Evolutionary conservation across 2,797 vertebrate species (phyloP).

Genomic region (Dryobates pubescens): DNA sequence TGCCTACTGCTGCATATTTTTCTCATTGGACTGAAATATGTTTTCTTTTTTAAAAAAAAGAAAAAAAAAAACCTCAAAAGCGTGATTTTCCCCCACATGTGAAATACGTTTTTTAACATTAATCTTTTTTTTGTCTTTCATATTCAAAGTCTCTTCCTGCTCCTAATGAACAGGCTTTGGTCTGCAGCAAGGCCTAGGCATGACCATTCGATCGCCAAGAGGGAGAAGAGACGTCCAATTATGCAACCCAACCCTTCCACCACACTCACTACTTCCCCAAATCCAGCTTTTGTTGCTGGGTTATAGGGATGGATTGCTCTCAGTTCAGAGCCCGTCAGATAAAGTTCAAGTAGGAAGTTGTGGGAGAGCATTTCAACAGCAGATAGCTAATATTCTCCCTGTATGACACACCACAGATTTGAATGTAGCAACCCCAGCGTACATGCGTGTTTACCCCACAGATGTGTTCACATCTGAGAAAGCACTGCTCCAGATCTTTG

Average conservation of each 20-base stretch:
- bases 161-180: slow-evolving; percentile 83
- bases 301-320: slow-evolving; percentile 65
- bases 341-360: slow-evolving; percentile 53
- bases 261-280: slow-evolving; percentile 68
- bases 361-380: slow-evolving; percentile 58
- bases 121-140: slow-evolving; percentile 79
- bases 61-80: slow-evolving; percentile 57
- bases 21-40: slow-evolving; percentile 69
- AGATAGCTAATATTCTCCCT: slow-evolving; percentile 53
- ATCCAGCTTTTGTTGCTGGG: slow-evolving; percentile 69
- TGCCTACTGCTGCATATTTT: slow-evolving; percentile 71
- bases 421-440: slow-evolving; percentile 18
- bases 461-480: slow-evolving; percentile 61
- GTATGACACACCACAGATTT: slow-evolving; percentile 25
- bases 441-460: background rate
- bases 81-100: slow-evolving; percentile 73
- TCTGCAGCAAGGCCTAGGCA: slow-evolving; percentile 85
- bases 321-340: slow-evolving; percentile 57
- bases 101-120: slow-evolving; percentile 76
- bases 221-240: slow-evolving; percentile 80
- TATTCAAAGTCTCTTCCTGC: slow-evolving; percentile 82
- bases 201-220: slow-evolving; percentile 76
- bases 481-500: slow-evolving; percentile 55
- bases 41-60: slow-evolving; percentile 35
- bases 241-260: slow-evolving; percentile 74